Conservation (phyloP, 2,797 vertebrate genomes). For the Threskiornis aethiopicus region DNA sequence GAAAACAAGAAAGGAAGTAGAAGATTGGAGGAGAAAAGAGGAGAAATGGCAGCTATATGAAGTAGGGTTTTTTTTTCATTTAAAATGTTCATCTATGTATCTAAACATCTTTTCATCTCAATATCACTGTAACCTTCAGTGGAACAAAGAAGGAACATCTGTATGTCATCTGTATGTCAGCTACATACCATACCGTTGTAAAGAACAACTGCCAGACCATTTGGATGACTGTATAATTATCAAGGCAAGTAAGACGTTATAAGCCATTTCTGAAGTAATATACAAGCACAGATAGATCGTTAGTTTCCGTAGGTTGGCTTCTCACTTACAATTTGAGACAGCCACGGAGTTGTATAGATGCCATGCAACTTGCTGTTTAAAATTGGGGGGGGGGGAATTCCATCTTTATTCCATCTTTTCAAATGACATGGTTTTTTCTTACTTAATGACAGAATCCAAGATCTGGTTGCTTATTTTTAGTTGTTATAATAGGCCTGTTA, state of each 20-base stretch:
- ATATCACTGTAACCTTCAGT: not conserved
- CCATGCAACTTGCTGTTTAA: not conserved
- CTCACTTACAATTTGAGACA: not conserved
- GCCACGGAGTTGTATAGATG: not conserved
- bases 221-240: not conserved
- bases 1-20: not conserved
- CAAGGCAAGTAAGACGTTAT: not conserved
- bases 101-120: not conserved
- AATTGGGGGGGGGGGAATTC: not conserved
- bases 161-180: not conserved
- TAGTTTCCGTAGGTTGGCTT: not conserved
- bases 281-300: not conserved
- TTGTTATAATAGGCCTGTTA: not conserved
- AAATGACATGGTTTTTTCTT: not conserved
- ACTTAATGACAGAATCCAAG: not conserved
- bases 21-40: not conserved
- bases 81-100: not conserved
- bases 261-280: not conserved
- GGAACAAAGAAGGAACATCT: not conserved
- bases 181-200: not conserved
- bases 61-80: not conserved
- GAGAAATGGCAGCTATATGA: not conserved
- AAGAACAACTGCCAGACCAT: not conserved
- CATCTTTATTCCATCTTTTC: not conserved
- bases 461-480: not conserved